phyloP scores from a whole-genome alignment of 1,140 invertebrate species.

The Eupristina koningsbergeri region DNA sequence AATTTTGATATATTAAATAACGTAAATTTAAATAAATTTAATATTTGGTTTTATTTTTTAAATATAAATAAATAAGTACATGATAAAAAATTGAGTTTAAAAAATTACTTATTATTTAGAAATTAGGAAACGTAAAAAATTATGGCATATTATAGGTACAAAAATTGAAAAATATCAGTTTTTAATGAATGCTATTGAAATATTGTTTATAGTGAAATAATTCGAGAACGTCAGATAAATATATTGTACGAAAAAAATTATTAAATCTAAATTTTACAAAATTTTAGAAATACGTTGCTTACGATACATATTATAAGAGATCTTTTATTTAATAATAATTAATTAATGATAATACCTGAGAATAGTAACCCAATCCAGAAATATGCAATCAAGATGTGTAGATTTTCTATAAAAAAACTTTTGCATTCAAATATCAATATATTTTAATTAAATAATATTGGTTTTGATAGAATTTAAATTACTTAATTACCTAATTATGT shows the following conservation, averaged over 20 bases:
- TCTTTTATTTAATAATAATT: slow-evolving; percentile 44
- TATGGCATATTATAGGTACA: too few species aligned
- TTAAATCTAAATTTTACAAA: slow-evolving; percentile 47
- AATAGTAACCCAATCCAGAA: neutral
- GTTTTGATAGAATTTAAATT: neutral
- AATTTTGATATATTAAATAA: too few species aligned
- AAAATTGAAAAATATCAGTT: too few species aligned
- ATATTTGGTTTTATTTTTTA: too few species aligned
- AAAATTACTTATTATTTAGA: too few species aligned
- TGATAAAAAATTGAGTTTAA: too few species aligned
- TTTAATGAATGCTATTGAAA: slow-evolving; percentile 52
- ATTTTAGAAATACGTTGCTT: slow-evolving; percentile 50
- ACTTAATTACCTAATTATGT: neutral
- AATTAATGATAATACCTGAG: slow-evolving; percentile 38
- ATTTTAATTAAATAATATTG: neutral
- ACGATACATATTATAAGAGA: slow-evolving; percentile 33
- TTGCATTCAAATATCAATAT: neutral
- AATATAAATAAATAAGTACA: too few species aligned
- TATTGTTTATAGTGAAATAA: slow-evolving; percentile 59
- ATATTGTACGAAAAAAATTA: slow-evolving; percentile 50
- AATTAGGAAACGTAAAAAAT: too few species aligned
- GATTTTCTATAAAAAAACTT: neutral
- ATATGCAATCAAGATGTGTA: neutral
- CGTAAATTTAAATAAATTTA: too few species aligned
- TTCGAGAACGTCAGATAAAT: slow-evolving; percentile 55